Conservation (phyloP, 2,888 invertebrate species). For the Eumacrocentrus americanus region DNA sequence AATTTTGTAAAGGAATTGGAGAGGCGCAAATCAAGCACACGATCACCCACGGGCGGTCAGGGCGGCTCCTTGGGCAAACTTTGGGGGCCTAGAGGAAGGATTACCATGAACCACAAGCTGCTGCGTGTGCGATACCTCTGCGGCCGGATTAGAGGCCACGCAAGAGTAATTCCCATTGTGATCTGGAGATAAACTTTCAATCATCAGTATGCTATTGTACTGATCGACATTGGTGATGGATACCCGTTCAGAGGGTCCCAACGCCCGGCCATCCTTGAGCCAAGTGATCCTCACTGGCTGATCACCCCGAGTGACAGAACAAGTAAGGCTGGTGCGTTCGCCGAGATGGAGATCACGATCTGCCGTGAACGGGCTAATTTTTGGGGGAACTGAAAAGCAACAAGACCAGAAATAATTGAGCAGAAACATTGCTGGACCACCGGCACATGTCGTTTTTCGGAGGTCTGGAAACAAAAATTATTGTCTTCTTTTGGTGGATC, state of each 20-base stretch:
- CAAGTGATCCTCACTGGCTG: constrained; percentile 77
- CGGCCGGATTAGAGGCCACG: constrained; percentile 74
- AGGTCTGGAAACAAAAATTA: too few relatives aligned
- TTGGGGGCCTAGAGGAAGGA: constrained; percentile 61
- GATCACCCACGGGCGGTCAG: constrained; percentile 40
- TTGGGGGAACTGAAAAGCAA: constrained; percentile 71
- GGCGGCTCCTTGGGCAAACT: constrained; percentile 30
- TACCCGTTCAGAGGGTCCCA: constrained; percentile 70
- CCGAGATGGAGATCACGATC: constrained; percentile 75
- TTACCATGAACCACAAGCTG: constrained; percentile 81
- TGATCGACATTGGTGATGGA: constrained; percentile 76
- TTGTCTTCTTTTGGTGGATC: background rate
- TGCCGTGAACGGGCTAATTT: constrained; percentile 75
- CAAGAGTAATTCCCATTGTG: constrained; percentile 82
- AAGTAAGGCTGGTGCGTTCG: constrained; percentile 75
- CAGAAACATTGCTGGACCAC: background rate
- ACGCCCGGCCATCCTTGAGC: constrained; percentile 75
- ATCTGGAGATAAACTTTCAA: constrained; percentile 76
- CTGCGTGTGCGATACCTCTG: constrained; percentile 76
- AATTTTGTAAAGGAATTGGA: constrained; percentile 3
- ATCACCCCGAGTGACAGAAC: constrained; percentile 79
- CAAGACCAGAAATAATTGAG: constrained; percentile 30
- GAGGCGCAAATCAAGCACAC: constrained; percentile 39
- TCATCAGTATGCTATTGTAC: constrained; percentile 79
- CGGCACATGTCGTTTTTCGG: too few relatives aligned